Evolutionary conservation across 2,797 vertebrate genomes (phyloP).

Genomic region (Heteromormyrus szaboi): DNA sequence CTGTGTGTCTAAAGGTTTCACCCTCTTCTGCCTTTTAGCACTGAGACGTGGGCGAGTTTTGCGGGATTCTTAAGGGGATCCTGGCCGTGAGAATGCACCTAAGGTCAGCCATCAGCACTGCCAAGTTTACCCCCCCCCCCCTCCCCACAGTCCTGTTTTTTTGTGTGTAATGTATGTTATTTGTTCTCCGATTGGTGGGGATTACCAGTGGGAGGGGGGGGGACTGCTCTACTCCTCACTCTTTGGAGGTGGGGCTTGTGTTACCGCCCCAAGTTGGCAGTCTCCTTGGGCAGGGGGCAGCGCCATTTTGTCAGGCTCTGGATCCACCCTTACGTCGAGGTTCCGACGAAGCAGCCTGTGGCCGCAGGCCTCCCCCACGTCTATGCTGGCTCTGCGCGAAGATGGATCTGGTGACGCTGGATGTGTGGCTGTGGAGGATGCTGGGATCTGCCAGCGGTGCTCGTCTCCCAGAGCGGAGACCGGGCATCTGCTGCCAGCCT

Average conservation of each 20-base stretch:
- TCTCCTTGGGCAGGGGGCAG: background rate
- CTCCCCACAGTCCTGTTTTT: background rate
- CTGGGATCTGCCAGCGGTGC: background rate
- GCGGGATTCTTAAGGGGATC: background rate
- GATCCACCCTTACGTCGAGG: background rate
- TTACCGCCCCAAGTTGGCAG: background rate
- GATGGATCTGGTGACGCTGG: background rate
- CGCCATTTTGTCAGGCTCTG: background rate
- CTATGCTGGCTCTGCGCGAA: background rate
- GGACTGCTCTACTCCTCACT: background rate
- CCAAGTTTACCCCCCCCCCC: background rate
- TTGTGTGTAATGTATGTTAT: background rate
- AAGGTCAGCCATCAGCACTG: conserved; percentile 4
- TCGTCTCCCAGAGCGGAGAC: conserved; percentile 24
- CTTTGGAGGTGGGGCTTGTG: background rate
- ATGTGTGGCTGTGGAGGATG: background rate
- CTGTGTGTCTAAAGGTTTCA: background rate
- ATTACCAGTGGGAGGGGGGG: background rate
- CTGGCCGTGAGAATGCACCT: background rate
- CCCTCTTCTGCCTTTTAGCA: background rate
- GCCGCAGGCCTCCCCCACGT: background rate
- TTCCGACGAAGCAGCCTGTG: background rate
- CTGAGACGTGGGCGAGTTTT: background rate
- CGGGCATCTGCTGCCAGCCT: background rate
- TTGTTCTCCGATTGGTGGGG: background rate